Evolutionary conservation across 2,113 vertebrate species (phyloP), one percentile per base, ranked within the genome.

Genomic region (Pseudorectes ferrugineus): DNA sequence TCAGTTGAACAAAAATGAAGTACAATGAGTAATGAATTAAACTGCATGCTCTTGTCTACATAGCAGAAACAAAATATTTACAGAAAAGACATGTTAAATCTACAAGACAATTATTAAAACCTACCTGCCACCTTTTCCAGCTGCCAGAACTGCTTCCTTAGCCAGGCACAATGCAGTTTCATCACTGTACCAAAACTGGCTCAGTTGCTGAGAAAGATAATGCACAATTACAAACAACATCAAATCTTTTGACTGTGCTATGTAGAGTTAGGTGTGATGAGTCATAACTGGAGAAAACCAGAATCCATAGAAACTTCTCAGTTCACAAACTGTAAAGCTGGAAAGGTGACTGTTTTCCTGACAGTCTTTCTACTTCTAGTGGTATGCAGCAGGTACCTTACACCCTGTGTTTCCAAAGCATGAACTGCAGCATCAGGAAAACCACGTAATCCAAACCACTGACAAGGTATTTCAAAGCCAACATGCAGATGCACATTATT

Each of bases 161-260:
- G 99, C 99, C 19, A 99, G 97, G 42, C 70, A 79, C 0, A 91
- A 54, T 2, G 99, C 99, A 0, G 99, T 99, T 57, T 99, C 98
- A 28, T 98, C 98, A 12, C 96, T 99, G 94, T 99, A 99, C 99
- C 99, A 99, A 91, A 99, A 99, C 97, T 99, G 99, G 97, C 99
- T 99, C 98, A 99, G 95, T 76, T 98, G 95, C 99, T 99, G 95
- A 58, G 65, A 48, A 83, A 55, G 72, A 75, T 6, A 46, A 91
- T 0, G 1, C 14, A 35, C 33, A 81, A 15, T 81, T 68, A 91
- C 11, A 54, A 92, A 59, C n/a, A 85, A 22, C 17, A 59, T 36
- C 15, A 23, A 14, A 54, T 33, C 42, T 49, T 52, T 67, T 52
- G 29, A 22, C 14, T 49, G 14, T 14, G 65, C 42, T 43, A 11